Evolutionary conservation across 1,140 invertebrate species (phyloP).

Genomic region (Pygmarrhopalites habei): DNA sequence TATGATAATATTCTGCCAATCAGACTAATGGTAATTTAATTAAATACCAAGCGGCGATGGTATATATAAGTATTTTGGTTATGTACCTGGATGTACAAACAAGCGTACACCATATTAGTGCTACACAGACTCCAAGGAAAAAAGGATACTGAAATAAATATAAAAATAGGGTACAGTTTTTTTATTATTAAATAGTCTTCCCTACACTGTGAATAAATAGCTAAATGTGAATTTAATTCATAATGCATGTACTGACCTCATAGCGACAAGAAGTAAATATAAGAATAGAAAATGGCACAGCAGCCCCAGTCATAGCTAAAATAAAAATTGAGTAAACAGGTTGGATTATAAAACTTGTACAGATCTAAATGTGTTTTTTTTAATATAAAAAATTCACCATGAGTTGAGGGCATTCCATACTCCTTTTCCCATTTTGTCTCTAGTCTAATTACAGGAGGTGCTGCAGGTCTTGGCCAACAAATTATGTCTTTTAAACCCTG

Average conservation of each 20-base stretch:
- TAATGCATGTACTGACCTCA: conserved; percentile 48
- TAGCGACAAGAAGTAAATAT: conserved; percentile 73
- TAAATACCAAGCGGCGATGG: too few species aligned
- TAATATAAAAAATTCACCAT: background rate
- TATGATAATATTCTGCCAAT: too few species aligned
- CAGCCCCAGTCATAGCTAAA: conserved; percentile 73
- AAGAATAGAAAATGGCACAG: conserved; percentile 75
- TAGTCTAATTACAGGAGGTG: conserved; percentile 69
- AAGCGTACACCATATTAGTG: conserved; percentile 58
- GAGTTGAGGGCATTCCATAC: conserved; percentile 71
- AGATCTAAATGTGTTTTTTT: background rate
- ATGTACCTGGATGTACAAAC: too few species aligned
- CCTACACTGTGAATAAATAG: background rate
- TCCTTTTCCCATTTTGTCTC: conserved; percentile 80
- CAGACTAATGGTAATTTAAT: too few species aligned
- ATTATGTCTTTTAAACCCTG: conserved; percentile 56
- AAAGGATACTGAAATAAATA: conserved; percentile 49
- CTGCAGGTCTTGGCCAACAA: conserved; percentile 70
- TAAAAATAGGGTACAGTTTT: background rate
- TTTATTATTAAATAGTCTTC: too few species aligned
- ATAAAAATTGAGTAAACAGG: background rate
- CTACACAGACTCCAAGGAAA: conserved; percentile 45
- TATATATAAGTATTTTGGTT: too few species aligned
- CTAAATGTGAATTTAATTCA: background rate
- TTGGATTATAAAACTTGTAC: too few species aligned